Evolutionary conservation across 2,113 vertebrate genomes (phyloP).

Genomic region (Astatoreochromis straeleni): DNA sequence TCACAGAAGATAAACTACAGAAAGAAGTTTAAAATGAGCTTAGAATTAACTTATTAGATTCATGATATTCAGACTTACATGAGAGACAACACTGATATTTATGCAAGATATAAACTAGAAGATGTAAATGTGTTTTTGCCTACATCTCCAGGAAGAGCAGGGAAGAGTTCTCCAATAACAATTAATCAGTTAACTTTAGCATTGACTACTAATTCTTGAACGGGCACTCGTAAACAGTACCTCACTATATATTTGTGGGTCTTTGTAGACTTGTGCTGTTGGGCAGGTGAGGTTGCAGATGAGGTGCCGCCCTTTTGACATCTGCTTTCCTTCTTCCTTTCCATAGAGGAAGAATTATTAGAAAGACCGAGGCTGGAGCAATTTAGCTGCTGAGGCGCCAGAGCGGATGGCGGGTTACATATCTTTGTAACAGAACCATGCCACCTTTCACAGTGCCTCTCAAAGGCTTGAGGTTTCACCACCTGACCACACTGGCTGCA

Average conservation of each 20-base stretch:
- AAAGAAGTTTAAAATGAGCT: background rate
- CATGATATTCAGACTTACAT: background rate
- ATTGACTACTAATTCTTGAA: rapidly evolving
- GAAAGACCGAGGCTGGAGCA: slow-evolving; percentile 62
- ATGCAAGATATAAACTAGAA: background rate
- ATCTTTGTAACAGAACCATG: slow-evolving; percentile 76
- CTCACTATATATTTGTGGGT: slow-evolving; percentile 73
- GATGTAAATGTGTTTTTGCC: background rate
- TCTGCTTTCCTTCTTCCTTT: slow-evolving; percentile 10
- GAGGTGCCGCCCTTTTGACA: slow-evolving; percentile 44
- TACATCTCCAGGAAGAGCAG: background rate
- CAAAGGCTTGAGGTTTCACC: slow-evolving; percentile 90
- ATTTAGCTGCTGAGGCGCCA: slow-evolving; percentile 67
- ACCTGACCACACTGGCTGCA: slow-evolving; percentile 88
- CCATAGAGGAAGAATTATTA: slow-evolving; percentile 3
- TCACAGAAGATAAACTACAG: slow-evolving; percentile 70
- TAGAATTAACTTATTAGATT: background rate
- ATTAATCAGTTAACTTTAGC: background rate
- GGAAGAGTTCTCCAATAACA: background rate
- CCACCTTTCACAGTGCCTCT: slow-evolving; percentile 83
- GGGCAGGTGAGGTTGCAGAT: slow-evolving; percentile 54
- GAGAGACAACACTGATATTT: background rate
- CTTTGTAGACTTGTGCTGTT: slow-evolving; percentile 60
- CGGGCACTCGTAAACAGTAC: slow-evolving; percentile 26
- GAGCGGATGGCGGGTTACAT: slow-evolving; percentile 49